Conservation (phyloP, 2,797 vertebrate genomes). For the Semaprochilodus insignis region DNA sequence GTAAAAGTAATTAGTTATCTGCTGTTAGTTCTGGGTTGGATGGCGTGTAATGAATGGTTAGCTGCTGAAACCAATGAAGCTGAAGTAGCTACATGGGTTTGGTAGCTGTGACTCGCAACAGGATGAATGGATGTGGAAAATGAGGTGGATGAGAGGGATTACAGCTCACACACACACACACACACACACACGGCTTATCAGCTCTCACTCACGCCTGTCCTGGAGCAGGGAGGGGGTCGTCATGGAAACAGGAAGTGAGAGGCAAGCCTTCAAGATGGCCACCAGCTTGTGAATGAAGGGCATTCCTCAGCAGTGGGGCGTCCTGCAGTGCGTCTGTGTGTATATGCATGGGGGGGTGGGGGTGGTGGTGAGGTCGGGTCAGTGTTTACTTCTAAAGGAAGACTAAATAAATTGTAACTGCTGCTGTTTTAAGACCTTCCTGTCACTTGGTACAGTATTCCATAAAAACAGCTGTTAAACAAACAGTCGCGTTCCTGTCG, state of each 20-base stretch:
- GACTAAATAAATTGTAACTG: constrained; percentile 84
- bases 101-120: constrained; percentile 38
- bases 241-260: constrained; percentile 82
- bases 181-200: constrained; percentile 65
- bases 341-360: constrained; percentile 24
- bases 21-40: neutral
- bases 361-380: constrained; percentile 7
- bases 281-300: constrained; percentile 81
- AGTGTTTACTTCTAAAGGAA: constrained; percentile 79
- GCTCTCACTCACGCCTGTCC: constrained; percentile 52
- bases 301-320: constrained; percentile 80
- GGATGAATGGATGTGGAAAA: constrained; percentile 73
- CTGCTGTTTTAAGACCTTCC: constrained; percentile 85
- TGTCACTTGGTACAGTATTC: constrained; percentile 76
- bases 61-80: constrained; percentile 49
- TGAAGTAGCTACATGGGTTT: constrained; percentile 40
- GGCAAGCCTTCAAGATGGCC: constrained; percentile 82
- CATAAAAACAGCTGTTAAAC: constrained; percentile 81
- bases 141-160: constrained; percentile 73
- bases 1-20: neutral
- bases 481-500: constrained; percentile 70
- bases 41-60: neutral
- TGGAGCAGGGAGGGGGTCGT: constrained; percentile 65
- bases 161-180: constrained; percentile 48
- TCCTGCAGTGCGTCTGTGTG: constrained; percentile 66